A percentile compares a stretch with the other conserved stretches of the same genome.
These are phyloP conservation scores for Coelopa frigida DNA, from an alignment of 1,140 invertebrate species.

Conservation along the genomic window DNA sequence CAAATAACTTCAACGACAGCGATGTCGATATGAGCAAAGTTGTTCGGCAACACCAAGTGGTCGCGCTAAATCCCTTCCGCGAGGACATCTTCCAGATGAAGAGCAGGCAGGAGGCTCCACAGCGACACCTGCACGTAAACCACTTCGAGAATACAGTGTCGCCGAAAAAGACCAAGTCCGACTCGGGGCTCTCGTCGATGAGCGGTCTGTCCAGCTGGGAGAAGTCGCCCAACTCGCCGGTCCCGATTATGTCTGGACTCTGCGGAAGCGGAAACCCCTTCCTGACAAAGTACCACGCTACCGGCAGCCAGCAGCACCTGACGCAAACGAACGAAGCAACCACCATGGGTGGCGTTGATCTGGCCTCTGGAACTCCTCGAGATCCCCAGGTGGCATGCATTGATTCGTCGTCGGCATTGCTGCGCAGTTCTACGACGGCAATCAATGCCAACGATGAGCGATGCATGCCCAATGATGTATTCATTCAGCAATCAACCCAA, in stretches of 20 bases:
- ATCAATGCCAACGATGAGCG: too few relatives aligned
- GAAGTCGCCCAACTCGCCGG: conserved; percentile 70
- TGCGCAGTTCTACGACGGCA: too few relatives aligned
- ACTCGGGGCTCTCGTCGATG: conserved; percentile 78
- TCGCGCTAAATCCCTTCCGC: conserved; percentile 17
- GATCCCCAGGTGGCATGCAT: too few relatives aligned
- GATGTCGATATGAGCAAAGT: not conserved
- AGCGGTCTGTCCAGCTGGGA: conserved; percentile 77
- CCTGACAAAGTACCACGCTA: conserved; percentile 17
- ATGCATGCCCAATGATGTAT: too few relatives aligned
- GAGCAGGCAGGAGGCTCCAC: too few relatives aligned
- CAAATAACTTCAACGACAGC: conserved; percentile 5
- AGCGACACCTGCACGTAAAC: too few relatives aligned
- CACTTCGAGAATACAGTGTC: too few relatives aligned
- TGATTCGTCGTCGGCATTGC: too few relatives aligned
- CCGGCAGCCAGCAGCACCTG: not conserved
- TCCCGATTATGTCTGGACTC: conserved; percentile 3
- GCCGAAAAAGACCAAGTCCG: conserved; percentile 64
- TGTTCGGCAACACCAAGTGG: not conserved
- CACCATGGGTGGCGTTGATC: too few relatives aligned
- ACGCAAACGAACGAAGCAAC: conserved; percentile 4
- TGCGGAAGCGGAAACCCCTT: conserved; percentile 9
- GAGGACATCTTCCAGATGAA: conserved; percentile 12
- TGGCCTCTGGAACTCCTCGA: too few relatives aligned
- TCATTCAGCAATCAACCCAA: too few relatives aligned